phyloP scores from a whole-genome alignment of 2,888 invertebrate genomes.

The Tipula helvola region DNA sequence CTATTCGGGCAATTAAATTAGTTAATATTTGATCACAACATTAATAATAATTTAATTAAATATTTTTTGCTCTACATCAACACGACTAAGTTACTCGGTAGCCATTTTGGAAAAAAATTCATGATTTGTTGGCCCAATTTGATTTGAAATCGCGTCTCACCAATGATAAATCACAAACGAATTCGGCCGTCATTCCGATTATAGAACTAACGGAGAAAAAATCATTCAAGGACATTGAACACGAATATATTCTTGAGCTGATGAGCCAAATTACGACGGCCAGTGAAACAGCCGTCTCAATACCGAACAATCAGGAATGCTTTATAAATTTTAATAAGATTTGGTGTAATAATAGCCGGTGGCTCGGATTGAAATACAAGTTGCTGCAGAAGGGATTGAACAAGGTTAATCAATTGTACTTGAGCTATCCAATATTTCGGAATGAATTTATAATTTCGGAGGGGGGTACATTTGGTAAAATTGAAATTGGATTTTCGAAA shows the following conservation, averaged over 20 bases:
- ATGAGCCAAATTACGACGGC: neutral
- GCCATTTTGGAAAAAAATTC: no score
- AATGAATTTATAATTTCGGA: conserved; percentile 13
- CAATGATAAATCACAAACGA: neutral
- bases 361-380: conserved; percentile 12
- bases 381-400: conserved; percentile 13
- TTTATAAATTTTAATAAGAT: conserved; percentile 13
- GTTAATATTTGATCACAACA: no score
- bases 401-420: conserved; percentile 12
- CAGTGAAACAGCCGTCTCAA: neutral
- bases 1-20: no score
- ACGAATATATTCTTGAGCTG: neutral
- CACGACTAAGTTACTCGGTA: no score
- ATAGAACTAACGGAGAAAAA: neutral
- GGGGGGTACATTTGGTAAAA: conserved; percentile 31
- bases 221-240: neutral
- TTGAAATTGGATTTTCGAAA: conserved; percentile 29
- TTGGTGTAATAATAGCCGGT: conserved; percentile 13
- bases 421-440: conserved; percentile 13
- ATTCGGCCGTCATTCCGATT: neutral
- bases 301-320: neutral
- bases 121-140: neutral
- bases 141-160: neutral
- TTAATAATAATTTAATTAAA: no score
- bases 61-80: no score